Conservation (phyloP, 2,797 vertebrate species). For the Lagocephalus sceleratus region DNA sequence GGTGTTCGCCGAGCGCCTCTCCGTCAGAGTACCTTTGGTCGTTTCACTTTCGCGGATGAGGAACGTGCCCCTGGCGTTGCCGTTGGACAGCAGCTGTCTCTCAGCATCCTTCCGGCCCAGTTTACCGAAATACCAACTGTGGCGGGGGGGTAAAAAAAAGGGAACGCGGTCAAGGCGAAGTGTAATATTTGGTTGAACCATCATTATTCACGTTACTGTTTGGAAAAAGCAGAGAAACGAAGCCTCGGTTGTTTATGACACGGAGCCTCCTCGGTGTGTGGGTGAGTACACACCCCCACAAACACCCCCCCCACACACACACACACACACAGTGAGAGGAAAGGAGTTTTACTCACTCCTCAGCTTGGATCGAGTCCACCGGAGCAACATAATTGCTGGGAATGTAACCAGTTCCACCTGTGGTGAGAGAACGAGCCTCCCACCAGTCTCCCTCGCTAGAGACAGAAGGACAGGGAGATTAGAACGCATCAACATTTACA, state of each 20-base stretch:
- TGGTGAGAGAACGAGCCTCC: conserved; percentile 97
- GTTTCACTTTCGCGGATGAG: conserved; percentile 99
- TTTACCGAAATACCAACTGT: conserved; percentile 99
- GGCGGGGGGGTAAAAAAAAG: conserved; percentile 9
- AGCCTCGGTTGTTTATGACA: conserved; percentile 38
- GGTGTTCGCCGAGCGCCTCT: conserved; percentile 11
- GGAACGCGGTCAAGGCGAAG: neutral
- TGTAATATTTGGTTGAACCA: neutral
- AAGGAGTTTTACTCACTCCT: conserved; percentile 85
- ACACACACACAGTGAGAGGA: conserved; percentile 3
- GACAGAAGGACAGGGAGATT: conserved; percentile 25
- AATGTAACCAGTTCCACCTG: conserved; percentile 97
- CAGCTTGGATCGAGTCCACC: conserved; percentile 98
- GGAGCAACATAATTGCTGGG: conserved; percentile 99
- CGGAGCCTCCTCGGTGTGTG: conserved; percentile 8
- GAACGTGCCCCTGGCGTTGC: conserved; percentile 97
- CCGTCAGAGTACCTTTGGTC: conserved; percentile 89
- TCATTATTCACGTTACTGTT: neutral
- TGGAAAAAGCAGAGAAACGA: neutral
- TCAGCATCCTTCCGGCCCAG: conserved; percentile 97
- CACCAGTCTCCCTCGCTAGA: conserved; percentile 98
- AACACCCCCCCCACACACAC: neutral
- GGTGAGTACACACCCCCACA: neutral
- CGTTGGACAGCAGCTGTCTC: conserved; percentile 93
- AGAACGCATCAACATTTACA: conserved; percentile 22